Conservation (phyloP, 2,797 vertebrate species). For the Kryptolebias ocellatus region DNA sequence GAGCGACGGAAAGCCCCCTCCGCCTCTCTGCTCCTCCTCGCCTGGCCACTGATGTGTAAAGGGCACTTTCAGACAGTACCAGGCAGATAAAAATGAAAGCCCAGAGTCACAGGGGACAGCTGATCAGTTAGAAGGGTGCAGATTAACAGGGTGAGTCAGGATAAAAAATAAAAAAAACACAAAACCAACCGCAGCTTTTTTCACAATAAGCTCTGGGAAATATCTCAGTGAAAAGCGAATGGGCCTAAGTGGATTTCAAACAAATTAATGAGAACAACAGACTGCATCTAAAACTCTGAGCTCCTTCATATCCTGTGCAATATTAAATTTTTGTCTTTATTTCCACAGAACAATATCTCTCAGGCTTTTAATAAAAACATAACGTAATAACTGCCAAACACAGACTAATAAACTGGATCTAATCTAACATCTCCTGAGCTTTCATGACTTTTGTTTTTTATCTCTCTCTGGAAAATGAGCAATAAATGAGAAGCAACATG, state of each 20-base stretch:
- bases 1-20: slow-evolving; percentile 61
- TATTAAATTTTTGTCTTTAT: slow-evolving; percentile 65
- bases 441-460: slow-evolving; percentile 16
- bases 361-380: slow-evolving; percentile 64
- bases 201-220: slow-evolving; percentile 55
- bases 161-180: no score
- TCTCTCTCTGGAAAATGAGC: background rate
- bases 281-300: slow-evolving; percentile 43
- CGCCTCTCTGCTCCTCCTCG: slow-evolving; percentile 17
- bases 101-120: slow-evolving; percentile 20
- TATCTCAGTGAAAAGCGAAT: slow-evolving; percentile 64
- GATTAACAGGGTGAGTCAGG: slow-evolving; percentile 10
- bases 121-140: slow-evolving; percentile 6
- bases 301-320: slow-evolving; percentile 68
- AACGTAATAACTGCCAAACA: slow-evolving; percentile 50
- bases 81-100: slow-evolving; percentile 52
- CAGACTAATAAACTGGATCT: slow-evolving; percentile 45
- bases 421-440: slow-evolving; percentile 36
- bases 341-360: slow-evolving; percentile 45
- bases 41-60: slow-evolving; percentile 68
- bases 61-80: slow-evolving; percentile 71
- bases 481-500: background rate
- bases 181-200: slow-evolving; percentile 25
- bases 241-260: slow-evolving; percentile 61
- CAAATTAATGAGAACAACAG: slow-evolving; percentile 70